Evolutionary conservation across 2,113 vertebrate species (phyloP).

Genomic region (Gila orcuttii): DNA sequence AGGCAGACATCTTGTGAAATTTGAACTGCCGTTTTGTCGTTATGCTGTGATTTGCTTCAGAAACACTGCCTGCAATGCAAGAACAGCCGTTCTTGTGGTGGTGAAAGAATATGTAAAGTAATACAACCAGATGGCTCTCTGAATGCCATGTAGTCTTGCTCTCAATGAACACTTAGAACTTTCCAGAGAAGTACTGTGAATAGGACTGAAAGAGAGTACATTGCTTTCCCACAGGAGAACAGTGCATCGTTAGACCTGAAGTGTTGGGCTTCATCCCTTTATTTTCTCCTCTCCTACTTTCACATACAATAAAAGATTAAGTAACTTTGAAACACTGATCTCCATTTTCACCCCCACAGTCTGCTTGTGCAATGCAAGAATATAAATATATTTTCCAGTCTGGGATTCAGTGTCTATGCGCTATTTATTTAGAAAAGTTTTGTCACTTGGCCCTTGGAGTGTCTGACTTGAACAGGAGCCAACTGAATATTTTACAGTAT

Average conservation of each 20-base stretch:
- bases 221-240: slow-evolving; percentile 73
- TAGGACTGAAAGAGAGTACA: slow-evolving; percentile 73
- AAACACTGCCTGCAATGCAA: slow-evolving; percentile 72
- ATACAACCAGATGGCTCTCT: slow-evolving; percentile 80
- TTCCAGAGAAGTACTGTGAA: slow-evolving; percentile 75
- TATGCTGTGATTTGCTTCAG: slow-evolving; percentile 62
- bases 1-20: slow-evolving; percentile 71
- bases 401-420: not conserved
- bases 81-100: slow-evolving; percentile 71
- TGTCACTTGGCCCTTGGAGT: not conserved
- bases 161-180: slow-evolving; percentile 73
- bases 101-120: slow-evolving; percentile 82
- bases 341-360: not conserved
- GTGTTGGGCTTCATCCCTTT: not conserved
- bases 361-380: slow-evolving; percentile 8
- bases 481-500: not conserved
- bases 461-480: not conserved
- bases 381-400: slow-evolving; percentile 21
- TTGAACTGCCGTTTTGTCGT: slow-evolving; percentile 69
- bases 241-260: slow-evolving; percentile 38
- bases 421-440: slow-evolving; percentile 3
- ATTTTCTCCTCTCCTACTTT: slow-evolving; percentile 5
- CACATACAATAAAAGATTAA: slow-evolving; percentile 9
- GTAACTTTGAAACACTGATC: slow-evolving; percentile 7
- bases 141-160: slow-evolving; percentile 72